These are phyloP conservation scores for Polymixis flavicincta DNA, from an alignment of 2,888 invertebrate species.

Conservation along the genomic window DNA sequence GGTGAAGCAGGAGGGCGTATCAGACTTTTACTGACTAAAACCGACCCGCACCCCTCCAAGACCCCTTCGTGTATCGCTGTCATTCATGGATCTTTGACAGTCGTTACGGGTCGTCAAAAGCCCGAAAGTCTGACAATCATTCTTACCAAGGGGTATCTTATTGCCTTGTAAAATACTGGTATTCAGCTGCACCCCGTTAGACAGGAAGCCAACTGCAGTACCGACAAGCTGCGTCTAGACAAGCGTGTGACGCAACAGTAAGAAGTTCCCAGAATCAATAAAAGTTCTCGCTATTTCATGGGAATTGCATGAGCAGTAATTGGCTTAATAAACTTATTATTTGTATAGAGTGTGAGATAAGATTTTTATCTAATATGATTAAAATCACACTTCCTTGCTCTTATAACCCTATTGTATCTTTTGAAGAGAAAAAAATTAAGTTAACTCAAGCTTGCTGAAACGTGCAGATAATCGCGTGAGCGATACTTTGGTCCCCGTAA, in stretches of 20 bases:
- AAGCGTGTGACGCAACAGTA: neutral
- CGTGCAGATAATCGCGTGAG: neutral
- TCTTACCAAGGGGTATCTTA: no score
- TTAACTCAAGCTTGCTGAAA: neutral
- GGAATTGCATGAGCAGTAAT: neutral
- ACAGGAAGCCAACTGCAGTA: no score
- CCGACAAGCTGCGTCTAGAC: neutral
- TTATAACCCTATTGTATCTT: neutral
- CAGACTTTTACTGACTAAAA: no score
- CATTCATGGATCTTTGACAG: no score
- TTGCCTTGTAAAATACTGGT: no score
- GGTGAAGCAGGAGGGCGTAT: no score
- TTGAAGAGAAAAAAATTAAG: neutral
- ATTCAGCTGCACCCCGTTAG: no score
- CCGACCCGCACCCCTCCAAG: no score
- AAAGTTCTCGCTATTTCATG: conserved; percentile 4
- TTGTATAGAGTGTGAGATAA: conserved; percentile 1
- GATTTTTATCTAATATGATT: neutral
- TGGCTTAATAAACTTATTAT: neutral
- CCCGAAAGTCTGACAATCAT: no score
- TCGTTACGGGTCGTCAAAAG: no score
- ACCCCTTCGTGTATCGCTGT: no score
- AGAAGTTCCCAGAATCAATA: conserved; percentile 9
- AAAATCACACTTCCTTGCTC: neutral
- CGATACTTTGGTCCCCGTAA: neutral